Percentiles rank a stretch among this genome's conserved stretches.
These are phyloP conservation scores for Copidosoma floridanum DNA, from an alignment of 1,140 invertebrate genomes.

Conservation along the genomic window DNA sequence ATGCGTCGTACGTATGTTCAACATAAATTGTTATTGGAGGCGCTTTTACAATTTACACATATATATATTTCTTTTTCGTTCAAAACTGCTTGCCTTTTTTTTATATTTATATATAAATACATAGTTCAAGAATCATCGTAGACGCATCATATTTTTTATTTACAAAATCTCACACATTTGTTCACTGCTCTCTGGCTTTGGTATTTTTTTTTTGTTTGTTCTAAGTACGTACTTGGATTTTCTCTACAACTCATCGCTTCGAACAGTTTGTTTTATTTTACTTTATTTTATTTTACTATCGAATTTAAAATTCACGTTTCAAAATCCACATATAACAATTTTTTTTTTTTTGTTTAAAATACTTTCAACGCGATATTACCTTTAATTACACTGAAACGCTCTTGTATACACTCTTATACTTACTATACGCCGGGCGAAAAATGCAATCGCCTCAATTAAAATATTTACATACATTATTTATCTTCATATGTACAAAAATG, in stretches of 20 bases:
- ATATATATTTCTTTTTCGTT: neutral
- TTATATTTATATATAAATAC: slow-evolving; percentile 31
- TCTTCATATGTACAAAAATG: slow-evolving; percentile 11
- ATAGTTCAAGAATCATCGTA: too few relatives aligned
- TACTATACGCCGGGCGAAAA: slow-evolving; percentile 3
- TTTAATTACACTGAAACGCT: slow-evolving; percentile 2
- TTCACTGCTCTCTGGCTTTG: too few relatives aligned
- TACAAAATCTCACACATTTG: too few relatives aligned
- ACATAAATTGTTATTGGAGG: slow-evolving; percentile 17
- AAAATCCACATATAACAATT: neutral
- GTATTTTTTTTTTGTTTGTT: too few relatives aligned
- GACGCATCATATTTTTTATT: too few relatives aligned
- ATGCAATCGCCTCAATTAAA: slow-evolving; percentile 14
- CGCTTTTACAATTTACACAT: neutral
- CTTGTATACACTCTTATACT: neutral
- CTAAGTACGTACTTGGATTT: too few relatives aligned
- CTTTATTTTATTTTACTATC: too few relatives aligned
- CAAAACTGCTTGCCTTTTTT: neutral
- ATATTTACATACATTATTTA: slow-evolving; percentile 23
- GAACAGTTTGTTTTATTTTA: neutral
- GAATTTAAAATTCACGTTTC: neutral
- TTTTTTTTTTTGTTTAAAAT: slow-evolving; percentile 18
- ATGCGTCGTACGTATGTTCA: too few relatives aligned
- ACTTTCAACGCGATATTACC: neutral
- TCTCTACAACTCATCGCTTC: neutral